A percentile compares a stretch with the other conserved stretches of the same genome.
Evolutionary conservation across 92 coral and sea anemone genomes (phyloP).

Genomic region (Paramuricea clavata): DNA sequence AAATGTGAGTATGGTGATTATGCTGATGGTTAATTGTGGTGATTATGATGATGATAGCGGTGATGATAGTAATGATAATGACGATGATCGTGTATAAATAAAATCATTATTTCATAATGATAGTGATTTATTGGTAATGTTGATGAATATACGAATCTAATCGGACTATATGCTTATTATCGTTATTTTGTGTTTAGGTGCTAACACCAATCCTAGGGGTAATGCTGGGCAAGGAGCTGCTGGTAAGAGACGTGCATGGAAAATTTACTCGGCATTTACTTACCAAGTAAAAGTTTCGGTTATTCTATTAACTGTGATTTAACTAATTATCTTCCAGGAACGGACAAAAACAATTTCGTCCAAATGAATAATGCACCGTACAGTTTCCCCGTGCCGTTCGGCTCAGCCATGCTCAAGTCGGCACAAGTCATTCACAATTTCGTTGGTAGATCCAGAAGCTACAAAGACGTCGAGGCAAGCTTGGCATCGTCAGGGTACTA

Average conservation of each 20-base stretch:
- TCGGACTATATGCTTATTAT: too few relatives aligned
- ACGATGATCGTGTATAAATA: background rate
- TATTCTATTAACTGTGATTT: background rate
- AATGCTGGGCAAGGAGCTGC: constrained; percentile 88
- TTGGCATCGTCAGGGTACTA: constrained; percentile 81
- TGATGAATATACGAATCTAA: too few relatives aligned
- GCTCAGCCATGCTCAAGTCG: constrained; percentile 71
- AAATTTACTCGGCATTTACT: background rate
- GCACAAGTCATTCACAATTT: constrained; percentile 57
- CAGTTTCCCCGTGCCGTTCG: constrained; percentile 86
- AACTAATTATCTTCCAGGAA: constrained; percentile 56
- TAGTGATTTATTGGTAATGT: background rate
- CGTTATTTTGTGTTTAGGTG: background rate
- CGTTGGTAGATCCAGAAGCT: constrained; percentile 41
- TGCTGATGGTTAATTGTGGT: background rate
- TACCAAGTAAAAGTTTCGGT: background rate
- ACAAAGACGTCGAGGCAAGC: constrained; percentile 78
- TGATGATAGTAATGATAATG: background rate
- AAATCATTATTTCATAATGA: background rate
- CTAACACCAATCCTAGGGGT: background rate
- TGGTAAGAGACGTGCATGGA: constrained; percentile 66
- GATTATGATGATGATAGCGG: background rate
- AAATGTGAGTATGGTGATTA: background rate
- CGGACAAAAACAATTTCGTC: constrained; percentile 90
- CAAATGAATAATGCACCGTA: constrained; percentile 75